A percentile compares a stretch with the other conserved stretches of the same genome.
phyloP scores from a whole-genome alignment of 2,888 invertebrate species.

The Euclidia mi region DNA sequence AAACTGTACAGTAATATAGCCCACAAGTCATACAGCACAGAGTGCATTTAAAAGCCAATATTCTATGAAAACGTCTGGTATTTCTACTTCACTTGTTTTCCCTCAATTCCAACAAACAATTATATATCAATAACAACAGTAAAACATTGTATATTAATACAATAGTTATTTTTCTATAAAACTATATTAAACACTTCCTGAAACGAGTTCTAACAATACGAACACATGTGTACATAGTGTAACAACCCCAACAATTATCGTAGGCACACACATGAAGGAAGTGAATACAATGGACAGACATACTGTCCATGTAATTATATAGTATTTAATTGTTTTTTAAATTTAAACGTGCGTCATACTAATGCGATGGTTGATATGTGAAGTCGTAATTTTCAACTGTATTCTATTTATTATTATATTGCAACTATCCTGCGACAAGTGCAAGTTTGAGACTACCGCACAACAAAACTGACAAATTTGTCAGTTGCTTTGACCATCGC shows the following conservation, averaged over 20 bases:
- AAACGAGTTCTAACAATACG: conserved; percentile 12
- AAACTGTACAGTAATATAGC: too few relatives aligned
- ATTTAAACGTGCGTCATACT: conserved; percentile 8
- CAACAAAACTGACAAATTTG: too few relatives aligned
- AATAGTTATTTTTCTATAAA: not conserved
- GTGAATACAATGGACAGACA: conserved; percentile 51
- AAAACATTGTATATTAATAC: not conserved
- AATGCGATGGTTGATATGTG: conserved; percentile 1
- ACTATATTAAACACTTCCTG: conserved; percentile 9
- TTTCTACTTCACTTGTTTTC: too few relatives aligned
- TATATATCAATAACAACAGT: too few relatives aligned
- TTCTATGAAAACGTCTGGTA: too few relatives aligned
- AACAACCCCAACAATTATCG: conserved; percentile 25
- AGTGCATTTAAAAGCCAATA: too few relatives aligned
- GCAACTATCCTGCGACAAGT: too few relatives aligned
- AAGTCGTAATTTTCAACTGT: not conserved
- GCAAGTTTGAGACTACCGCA: too few relatives aligned
- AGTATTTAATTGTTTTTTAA: conserved; percentile 34
- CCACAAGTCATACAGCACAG: too few relatives aligned
- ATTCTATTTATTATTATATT: too few relatives aligned
- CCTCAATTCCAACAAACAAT: too few relatives aligned
- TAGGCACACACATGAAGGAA: conserved; percentile 43
- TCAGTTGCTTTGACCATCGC: too few relatives aligned
- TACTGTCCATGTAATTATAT: conserved; percentile 47
- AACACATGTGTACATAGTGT: conserved; percentile 9